A percentile compares a stretch with the other conserved stretches of the same genome.
Conservation (phyloP, 1,140 invertebrate species). For the Trachymyrmex cornetzi region DNA sequence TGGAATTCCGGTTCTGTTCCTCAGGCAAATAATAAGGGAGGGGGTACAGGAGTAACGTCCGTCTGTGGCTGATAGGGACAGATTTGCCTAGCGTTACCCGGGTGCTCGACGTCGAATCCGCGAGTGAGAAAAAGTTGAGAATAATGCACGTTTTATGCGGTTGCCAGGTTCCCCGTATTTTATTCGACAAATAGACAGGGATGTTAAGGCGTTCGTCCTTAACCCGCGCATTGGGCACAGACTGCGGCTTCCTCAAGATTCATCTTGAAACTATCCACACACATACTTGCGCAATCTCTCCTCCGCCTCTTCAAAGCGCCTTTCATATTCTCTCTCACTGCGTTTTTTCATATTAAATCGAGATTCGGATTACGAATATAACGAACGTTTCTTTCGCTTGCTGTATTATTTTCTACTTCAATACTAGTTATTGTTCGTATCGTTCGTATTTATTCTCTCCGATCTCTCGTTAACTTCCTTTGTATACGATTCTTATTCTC, state of each 20-base stretch:
- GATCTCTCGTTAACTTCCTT: background rate
- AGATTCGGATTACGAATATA: slow-evolving; percentile 30
- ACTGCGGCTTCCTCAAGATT: background rate
- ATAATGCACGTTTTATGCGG: slow-evolving; percentile 75
- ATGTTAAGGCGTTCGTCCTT: slow-evolving; percentile 21
- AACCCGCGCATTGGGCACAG: background rate
- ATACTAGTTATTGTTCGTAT: background rate
- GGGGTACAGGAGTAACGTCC: slow-evolving; percentile 38
- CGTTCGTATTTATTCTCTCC: background rate
- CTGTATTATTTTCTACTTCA: background rate
- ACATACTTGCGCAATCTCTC: background rate
- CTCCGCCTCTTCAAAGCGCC: background rate
- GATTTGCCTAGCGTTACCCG: slow-evolving; percentile 71
- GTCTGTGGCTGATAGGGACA: slow-evolving; percentile 73
- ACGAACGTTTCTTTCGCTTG: background rate
- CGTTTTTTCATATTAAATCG: slow-evolving; percentile 44
- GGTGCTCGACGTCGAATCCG: slow-evolving; percentile 36
- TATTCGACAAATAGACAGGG: slow-evolving; percentile 72
- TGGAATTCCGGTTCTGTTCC: slow-evolving; percentile 48
- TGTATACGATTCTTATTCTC: background rate
- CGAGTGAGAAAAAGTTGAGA: slow-evolving; percentile 71
- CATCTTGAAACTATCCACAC: slow-evolving; percentile 8
- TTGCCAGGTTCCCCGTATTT: slow-evolving; percentile 65
- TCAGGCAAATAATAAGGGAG: background rate
- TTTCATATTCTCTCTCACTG: background rate